Conservation (phyloP, 1,140 invertebrate genomes). For the Lepidurus couesii region DNA sequence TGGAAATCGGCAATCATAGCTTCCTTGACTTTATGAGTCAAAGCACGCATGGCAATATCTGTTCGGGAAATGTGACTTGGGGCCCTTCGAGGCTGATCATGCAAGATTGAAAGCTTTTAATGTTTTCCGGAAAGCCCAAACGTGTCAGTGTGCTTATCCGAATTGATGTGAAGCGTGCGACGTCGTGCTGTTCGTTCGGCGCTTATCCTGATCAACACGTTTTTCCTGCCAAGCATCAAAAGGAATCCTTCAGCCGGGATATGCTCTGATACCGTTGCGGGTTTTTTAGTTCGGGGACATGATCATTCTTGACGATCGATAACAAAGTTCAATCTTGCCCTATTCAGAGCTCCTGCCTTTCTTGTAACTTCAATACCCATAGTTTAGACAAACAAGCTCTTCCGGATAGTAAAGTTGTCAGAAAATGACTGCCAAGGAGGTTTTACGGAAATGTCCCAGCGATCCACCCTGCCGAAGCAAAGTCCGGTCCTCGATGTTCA, state of each 20-base stretch:
- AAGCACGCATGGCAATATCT: too few species aligned
- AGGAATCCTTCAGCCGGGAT: neutral
- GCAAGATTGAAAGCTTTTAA: neutral
- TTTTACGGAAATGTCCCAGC: conserved; percentile 30
- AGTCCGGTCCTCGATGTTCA: conserved; percentile 22
- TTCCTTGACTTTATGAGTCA: too few species aligned
- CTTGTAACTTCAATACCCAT: neutral
- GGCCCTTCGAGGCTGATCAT: neutral
- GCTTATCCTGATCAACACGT: neutral
- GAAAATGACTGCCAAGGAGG: conserved; percentile 26
- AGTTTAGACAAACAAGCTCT: neutral
- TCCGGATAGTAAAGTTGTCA: too few species aligned
- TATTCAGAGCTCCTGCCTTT: neutral
- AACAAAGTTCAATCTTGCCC: neutral
- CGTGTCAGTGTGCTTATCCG: conserved; percentile 3
- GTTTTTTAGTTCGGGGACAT: neutral
- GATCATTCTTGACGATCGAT: neutral
- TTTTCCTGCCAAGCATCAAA: neutral
- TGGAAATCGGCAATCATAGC: neutral
- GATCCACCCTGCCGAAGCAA: conserved; percentile 27
- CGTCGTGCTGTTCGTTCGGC: neutral
- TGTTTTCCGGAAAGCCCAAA: neutral
- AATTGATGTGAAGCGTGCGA: neutral
- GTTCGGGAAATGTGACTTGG: too few species aligned
- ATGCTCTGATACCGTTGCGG: neutral